Percentiles rank a stretch among this genome's conserved stretches.
phyloP scores from a whole-genome alignment of 2,113 vertebrate species.

The Labeo catla region DNA sequence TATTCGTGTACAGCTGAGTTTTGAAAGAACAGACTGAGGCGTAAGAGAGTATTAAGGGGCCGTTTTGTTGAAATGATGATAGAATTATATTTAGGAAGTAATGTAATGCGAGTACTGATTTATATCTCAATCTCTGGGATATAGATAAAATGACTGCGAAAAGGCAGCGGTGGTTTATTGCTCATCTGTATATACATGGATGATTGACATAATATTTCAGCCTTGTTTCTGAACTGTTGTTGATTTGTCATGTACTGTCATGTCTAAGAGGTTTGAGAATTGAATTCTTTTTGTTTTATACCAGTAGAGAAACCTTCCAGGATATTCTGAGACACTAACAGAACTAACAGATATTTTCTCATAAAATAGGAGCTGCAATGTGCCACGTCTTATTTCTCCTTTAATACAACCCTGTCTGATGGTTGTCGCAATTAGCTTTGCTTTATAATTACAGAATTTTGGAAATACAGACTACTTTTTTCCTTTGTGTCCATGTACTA shows the following conservation, averaged over 20 bases:
- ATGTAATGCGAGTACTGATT: neutral
- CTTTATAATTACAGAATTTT: constrained; percentile 16
- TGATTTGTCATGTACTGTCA: constrained; percentile 50
- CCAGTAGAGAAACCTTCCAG: constrained; percentile 20
- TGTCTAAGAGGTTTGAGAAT: constrained; percentile 38
- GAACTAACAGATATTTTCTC: constrained; percentile 14
- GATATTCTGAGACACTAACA: constrained; percentile 21
- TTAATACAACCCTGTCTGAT: constrained; percentile 5
- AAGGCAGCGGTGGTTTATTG: neutral
- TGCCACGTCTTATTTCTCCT: neutral
- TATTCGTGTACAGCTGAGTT: constrained; percentile 27
- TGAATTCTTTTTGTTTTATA: constrained; percentile 32
- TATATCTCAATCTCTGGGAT: constrained; percentile 21
- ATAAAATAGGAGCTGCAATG: constrained; percentile 9
- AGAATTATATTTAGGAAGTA: constrained; percentile 5
- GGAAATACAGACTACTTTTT: constrained; percentile 36
- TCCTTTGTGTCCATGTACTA: constrained; percentile 51
- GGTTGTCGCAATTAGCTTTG: constrained; percentile 16
- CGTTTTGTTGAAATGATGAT: neutral
- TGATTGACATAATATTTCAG: constrained; percentile 50
- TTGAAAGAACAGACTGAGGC: neutral
- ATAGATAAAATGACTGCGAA: neutral
- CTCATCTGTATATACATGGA: constrained; percentile 54
- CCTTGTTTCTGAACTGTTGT: constrained; percentile 48
- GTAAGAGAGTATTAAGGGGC: neutral